phyloP scores from a whole-genome alignment of 1,140 invertebrate genomes.

The Drosophila burlai region DNA sequence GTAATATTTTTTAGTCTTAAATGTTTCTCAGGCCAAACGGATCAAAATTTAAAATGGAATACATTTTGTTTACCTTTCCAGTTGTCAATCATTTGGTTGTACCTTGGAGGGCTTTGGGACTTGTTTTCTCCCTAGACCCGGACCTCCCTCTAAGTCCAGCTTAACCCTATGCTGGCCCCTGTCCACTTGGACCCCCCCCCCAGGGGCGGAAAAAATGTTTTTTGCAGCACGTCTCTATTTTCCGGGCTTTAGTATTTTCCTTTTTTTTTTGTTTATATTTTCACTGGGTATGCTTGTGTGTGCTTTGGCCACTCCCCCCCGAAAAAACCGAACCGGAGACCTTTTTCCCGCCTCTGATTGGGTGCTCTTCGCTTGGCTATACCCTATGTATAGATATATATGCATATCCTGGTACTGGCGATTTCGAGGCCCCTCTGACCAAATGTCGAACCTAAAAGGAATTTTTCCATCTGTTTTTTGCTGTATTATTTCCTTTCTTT shows the following conservation, averaged over 20 bases:
- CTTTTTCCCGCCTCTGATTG: constrained; percentile 53
- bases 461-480: constrained; percentile 42
- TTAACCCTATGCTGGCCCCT: constrained; percentile 24
- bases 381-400: constrained; percentile 18
- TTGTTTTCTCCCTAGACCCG: neutral
- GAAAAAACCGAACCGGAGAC: constrained; percentile 37
- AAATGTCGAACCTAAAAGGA: constrained; percentile 75
- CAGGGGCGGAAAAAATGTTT: constrained; percentile 1
- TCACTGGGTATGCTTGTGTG: neutral
- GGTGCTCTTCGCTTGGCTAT: constrained; percentile 28
- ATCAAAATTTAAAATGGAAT: neutral
- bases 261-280: neutral
- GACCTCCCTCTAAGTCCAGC: constrained; percentile 18
- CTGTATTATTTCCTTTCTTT: neutral
- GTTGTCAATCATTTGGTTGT: constrained; percentile 52
- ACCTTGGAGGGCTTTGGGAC: neutral
- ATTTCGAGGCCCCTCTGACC: constrained; percentile 55
- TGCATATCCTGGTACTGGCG: constrained; percentile 31
- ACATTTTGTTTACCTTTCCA: constrained; percentile 1
- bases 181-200: constrained; percentile 3
- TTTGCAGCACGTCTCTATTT: constrained; percentile 16
- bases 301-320: constrained; percentile 47
- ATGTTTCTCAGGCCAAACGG: neutral
- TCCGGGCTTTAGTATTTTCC: neutral
- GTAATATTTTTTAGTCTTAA: neutral